Base-by-base conservation (phyloP, 2,113 vertebrate species). In the Sorex fumeus region DNA sequence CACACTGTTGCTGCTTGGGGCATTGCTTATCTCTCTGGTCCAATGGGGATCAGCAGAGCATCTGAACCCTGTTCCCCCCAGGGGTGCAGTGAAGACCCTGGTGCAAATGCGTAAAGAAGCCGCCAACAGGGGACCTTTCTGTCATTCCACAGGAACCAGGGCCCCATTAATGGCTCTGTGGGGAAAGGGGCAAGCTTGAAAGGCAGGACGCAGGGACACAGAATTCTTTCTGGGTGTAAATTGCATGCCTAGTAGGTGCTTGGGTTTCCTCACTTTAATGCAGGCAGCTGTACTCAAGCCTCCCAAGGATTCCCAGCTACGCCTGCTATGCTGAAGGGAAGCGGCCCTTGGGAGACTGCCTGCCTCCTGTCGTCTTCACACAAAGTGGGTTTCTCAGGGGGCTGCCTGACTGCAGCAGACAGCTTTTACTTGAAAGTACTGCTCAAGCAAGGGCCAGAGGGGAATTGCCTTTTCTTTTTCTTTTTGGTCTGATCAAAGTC, bases 371-470 rank as follows among this genome's bases (percentile, higher is more conserved):
- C 0, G 4, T 40, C 85, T 77, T 43, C 34, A 10, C 36, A 66
- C 60, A 60, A 21, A 81, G 34, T 53, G 27, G 28, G 25, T 43
- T 79, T 82, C 85, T 93, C 28, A 36, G 64, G 70, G 84, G 78
- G 9, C n/a, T 74, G 66, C 47, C 79, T 95, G 47, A 11, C 79
- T 85, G 3, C 30, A 6, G 25, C 53, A 76, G 36, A 57, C 18
- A 79, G 57, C 57, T n/a, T 80, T 60, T 86, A 87, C 84, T 91
- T 1, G 4, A 80, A 96, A 93, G 40, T 57, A 21, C 89, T 50
- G 36, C 47, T 82, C 16, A 81, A 84, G 36, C n/a, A 75, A n/a
- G 12, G 88, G 30, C 75, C 81, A 91, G 69, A 80, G 43, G 27
- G 60, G 23, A 32, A 71, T 88, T 72, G 25, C 23, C 15, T 50